These are phyloP conservation scores for Rhinopomastus cyanomelas DNA, from an alignment of 2,113 vertebrate genomes.

Conservation along the genomic window DNA sequence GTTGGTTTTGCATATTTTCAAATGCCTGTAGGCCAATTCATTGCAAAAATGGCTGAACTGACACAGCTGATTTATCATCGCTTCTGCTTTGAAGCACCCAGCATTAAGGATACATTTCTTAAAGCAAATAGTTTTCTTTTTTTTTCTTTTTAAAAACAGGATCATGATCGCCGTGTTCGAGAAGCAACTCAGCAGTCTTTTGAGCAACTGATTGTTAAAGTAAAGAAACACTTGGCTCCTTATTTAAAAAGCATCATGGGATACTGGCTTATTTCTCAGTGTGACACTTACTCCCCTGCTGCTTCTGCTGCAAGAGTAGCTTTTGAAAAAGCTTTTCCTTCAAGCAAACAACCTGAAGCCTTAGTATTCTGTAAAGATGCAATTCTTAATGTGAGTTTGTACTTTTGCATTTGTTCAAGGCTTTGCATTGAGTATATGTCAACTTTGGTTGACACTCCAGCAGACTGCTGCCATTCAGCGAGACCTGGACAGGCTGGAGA, in stretches of 20 bases:
- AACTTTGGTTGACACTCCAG: no score
- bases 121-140: not conserved
- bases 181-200: slow-evolving; percentile 96
- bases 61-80: not conserved
- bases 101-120: not conserved
- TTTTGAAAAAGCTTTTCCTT: slow-evolving; percentile 93
- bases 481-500: no score
- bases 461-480: no score
- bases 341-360: slow-evolving; percentile 90
- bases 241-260: slow-evolving; percentile 96
- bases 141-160: slow-evolving; percentile 69
- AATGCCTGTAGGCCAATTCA: not conserved
- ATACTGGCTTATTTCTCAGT: slow-evolving; percentile 96
- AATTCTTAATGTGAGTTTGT: slow-evolving; percentile 86
- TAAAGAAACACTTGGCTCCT: slow-evolving; percentile 92
- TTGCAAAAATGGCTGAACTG: not conserved
- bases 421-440: not conserved
- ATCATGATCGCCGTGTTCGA: slow-evolving; percentile 92
- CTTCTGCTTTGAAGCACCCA: not conserved
- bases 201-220: slow-evolving; percentile 93
- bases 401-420: not conserved
- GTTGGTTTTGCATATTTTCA: not conserved
- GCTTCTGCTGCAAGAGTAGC: slow-evolving; percentile 88
- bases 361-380: slow-evolving; percentile 96
- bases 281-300: slow-evolving; percentile 91